Base-by-base conservation (phyloP, 2,113 vertebrate genomes). In the Formicarius rufipectus region DNA sequence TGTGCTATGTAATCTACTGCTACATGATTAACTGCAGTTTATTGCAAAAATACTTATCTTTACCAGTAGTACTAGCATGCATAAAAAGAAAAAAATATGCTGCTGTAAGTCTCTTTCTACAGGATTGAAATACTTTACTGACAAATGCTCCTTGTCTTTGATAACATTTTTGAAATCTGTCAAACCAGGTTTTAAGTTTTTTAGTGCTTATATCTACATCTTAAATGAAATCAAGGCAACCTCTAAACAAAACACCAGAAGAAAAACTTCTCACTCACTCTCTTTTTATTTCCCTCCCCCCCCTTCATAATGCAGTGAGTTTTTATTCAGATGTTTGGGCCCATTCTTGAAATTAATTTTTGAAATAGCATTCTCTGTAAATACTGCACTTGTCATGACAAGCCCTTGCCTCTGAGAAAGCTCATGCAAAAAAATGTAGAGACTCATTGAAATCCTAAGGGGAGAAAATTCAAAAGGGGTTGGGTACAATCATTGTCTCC, bases 401-500 rank as follows among this genome's bases (percentile, higher is more conserved):
- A 83, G 47, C 8, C n/a, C 59, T 56, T 62, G 56, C 76, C 59
- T 87, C 67, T 66, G 67, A 79, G 59, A 76, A 82, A 75, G 18
- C 55, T 85, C 71, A 47, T 50, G 45, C 23, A 75, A 83, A 68
- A 60, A 89, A 91, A 85, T 27, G 39, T 56, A 74, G 50, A 87
- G 22, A 25, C 42, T 93, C 75, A 85, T 55, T 91, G 91, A 94
- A 87, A 89, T 68, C 84, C 81, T 27, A 53, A 11, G 2, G 67
- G 80, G 24, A 92, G n/a, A 91, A 95, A 91, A 96, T 89, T 95
- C 78, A 76, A 83, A 91, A 76, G 50, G 23, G 82, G 33, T 24
- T 94, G 78, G 94, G 63, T 92, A 90, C 71, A 93, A 94, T 95
- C 82, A 96, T 79, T 90, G 53, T 88, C 50, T 83, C 85, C 71